Conservation (phyloP, 2,888 invertebrate genomes). For the Ophion costatus region DNA sequence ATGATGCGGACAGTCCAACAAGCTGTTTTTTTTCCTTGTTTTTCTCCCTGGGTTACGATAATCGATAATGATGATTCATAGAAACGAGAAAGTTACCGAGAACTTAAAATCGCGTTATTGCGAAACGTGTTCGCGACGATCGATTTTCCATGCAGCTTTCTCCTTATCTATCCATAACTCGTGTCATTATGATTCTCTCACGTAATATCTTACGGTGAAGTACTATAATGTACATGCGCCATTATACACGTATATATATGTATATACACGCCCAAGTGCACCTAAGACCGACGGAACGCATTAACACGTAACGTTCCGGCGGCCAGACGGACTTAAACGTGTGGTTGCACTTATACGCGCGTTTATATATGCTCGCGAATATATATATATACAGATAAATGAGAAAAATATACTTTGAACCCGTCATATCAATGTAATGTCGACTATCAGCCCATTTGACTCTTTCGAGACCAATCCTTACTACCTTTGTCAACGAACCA, state of each 20-base stretch:
- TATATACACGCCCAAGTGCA: neutral
- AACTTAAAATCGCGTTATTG: slow-evolving; percentile 20
- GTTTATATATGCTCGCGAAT: neutral
- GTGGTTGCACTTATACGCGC: neutral
- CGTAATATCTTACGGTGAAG: slow-evolving; percentile 53
- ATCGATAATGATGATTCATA: slow-evolving; percentile 24
- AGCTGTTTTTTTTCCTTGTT: neutral
- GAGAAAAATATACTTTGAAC: too few relatives aligned
- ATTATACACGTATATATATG: neutral
- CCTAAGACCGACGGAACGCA: neutral
- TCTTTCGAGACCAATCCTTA: neutral
- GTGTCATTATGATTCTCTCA: slow-evolving; percentile 49
- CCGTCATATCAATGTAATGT: too few relatives aligned
- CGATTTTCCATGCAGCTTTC: slow-evolving; percentile 52
- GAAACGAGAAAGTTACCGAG: slow-evolving; percentile 35
- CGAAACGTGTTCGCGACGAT: slow-evolving; percentile 8
- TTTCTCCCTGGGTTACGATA: neutral
- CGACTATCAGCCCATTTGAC: too few relatives aligned
- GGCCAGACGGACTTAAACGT: neutral
- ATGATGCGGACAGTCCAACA: neutral
- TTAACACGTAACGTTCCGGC: neutral
- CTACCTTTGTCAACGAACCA: neutral
- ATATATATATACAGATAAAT: too few relatives aligned
- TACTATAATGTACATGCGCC: slow-evolving; percentile 20
- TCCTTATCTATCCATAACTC: slow-evolving; percentile 38